Base-by-base conservation (phyloP, 2,888 invertebrate species). In the Altica lythri region DNA sequence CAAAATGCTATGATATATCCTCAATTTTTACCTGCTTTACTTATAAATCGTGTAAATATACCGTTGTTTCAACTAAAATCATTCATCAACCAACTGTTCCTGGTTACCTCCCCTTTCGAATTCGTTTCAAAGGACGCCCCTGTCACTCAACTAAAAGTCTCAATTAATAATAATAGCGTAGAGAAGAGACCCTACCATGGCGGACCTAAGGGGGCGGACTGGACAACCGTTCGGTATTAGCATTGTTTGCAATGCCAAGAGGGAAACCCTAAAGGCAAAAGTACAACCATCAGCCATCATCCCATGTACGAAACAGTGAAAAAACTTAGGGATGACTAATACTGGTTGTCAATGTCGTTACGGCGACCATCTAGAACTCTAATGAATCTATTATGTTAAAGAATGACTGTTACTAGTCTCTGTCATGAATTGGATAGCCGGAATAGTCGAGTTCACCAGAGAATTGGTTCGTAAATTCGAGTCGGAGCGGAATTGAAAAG, bases 361-460 rank as follows among this genome's bases (percentile, higher is more conserved):
- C 65, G 66, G 59, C 67, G 59, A 64, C 69, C 71, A 73, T 74
- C 71, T 65, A 67, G 65, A 67, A 72, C 64, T 63, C 66, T 74
- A 75, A 75, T 75, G 75, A 74, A 71, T 75, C 75, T 72, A 75
- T 75, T 74, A 74, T 72, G 68, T 71, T 66, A 32, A 53, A 55
- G 60, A 68, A 69, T 66, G 68, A 65, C 65, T 52, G 63, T 59
- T 66, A 62, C 51, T 46, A 46, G 42, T 55, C 46, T 51, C 32
- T 51, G 55, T 55, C 55, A 42, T 22, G 22, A 40, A 30, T 30
- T 12, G 12, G 2, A 30, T 19, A 19, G 6, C 22, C 22, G 6
- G n/a, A n/a, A n/a, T n/a, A n/a, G n/a, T n/a, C n/a, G n/a, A n/a
- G n/a, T n/a, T n/a, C n/a, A n/a, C n/a, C n/a, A n/a, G n/a, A n/a